Evolutionary conservation across 2,888 invertebrate genomes (phyloP).

Genomic region (Habrosyne pyritoides): DNA sequence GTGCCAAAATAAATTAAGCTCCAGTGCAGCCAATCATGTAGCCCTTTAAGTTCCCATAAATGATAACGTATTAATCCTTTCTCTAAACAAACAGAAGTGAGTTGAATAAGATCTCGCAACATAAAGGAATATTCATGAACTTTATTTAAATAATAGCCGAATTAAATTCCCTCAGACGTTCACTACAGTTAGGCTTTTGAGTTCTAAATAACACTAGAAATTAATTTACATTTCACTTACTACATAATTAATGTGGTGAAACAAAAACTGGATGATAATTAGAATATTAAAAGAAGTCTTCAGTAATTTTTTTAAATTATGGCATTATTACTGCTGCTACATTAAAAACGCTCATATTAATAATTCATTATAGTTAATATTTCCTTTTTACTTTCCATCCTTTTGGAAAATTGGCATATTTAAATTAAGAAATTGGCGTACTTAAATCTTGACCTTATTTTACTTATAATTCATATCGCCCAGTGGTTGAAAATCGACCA

Average conservation of each 20-base stretch:
- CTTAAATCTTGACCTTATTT: too few relatives aligned
- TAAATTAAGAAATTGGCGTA: too few relatives aligned
- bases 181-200: background rate
- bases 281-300: background rate
- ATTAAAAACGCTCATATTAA: too few relatives aligned
- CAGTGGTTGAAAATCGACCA: too few relatives aligned
- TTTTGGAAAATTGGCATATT: too few relatives aligned
- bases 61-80: background rate
- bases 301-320: background rate
- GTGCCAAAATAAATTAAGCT: too few relatives aligned
- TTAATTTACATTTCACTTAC: background rate
- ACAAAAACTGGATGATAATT: background rate
- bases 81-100: background rate
- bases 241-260: background rate
- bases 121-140: background rate
- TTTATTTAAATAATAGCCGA: background rate
- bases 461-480: too few relatives aligned
- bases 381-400: too few relatives aligned
- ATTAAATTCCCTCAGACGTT: background rate
- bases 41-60: too few relatives aligned
- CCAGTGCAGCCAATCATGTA: too few relatives aligned
- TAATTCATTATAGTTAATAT: too few relatives aligned
- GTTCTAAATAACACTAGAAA: background rate
- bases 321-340: too few relatives aligned
- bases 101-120: background rate